These are phyloP conservation scores for Rutilus rutilus DNA, from an alignment of 2,113 vertebrate genomes.

Conservation along the genomic window DNA sequence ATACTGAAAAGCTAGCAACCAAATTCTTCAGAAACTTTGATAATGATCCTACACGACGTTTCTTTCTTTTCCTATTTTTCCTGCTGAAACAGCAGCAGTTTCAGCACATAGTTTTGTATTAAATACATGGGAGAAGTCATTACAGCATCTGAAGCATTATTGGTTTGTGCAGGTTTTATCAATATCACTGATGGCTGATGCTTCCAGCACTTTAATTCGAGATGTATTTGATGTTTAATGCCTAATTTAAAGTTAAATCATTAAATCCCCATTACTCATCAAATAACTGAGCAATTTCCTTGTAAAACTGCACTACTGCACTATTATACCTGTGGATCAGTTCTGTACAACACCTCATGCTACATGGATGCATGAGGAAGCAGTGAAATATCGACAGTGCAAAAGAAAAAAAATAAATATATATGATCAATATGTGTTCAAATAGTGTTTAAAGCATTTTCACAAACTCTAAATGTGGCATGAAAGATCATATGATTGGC, in stretches of 20 bases:
- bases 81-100: background rate
- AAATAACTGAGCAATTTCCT: background rate
- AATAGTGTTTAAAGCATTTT: background rate
- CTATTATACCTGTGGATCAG: background rate
- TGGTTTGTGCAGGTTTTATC: conserved; percentile 1
- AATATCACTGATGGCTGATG: background rate
- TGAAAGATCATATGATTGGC: background rate
- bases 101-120: background rate
- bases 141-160: background rate
- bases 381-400: background rate
- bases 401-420: background rate
- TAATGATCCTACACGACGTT: too few species aligned
- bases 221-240: background rate
- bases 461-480: background rate
- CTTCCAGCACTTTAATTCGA: background rate
- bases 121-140: background rate
- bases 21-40: background rate
- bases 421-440: background rate
- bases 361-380: background rate
- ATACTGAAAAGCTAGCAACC: background rate
- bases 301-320: background rate
- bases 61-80: background rate
- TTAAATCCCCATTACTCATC: background rate
- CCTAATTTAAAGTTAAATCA: background rate
- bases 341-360: background rate